Evolutionary conservation across 2,797 vertebrate species (phyloP).

Genomic region (Cynodonichthys magdalenae): DNA sequence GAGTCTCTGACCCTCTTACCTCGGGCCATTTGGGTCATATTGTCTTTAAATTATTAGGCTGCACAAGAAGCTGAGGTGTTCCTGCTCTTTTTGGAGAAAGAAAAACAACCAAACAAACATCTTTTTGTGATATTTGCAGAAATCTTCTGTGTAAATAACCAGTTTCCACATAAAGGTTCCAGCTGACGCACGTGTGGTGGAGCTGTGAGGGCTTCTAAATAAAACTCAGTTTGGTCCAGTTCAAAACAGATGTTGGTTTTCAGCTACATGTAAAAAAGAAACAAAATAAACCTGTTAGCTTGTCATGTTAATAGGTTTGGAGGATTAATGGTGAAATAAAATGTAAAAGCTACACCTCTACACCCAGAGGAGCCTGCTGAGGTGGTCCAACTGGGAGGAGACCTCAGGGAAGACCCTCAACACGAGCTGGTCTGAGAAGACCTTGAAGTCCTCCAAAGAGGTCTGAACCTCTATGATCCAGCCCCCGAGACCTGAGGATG

Average conservation of each 20-base stretch:
- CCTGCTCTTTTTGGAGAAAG: background rate
- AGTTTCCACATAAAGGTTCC: conserved; percentile 18
- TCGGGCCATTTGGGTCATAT: conserved; percentile 23
- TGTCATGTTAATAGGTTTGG: no score
- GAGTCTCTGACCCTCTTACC: conserved; percentile 51
- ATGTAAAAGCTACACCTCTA: background rate
- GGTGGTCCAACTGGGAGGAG: no score
- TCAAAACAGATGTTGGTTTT: conserved; percentile 1
- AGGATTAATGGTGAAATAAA: no score
- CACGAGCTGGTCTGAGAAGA: no score
- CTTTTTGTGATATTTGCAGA: conserved; percentile 51
- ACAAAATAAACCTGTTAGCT: no score
- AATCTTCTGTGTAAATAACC: conserved; percentile 35
- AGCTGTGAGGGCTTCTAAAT: conserved; percentile 11
- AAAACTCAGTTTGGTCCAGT: conserved; percentile 29
- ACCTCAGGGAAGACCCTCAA: no score
- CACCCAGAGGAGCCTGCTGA: no score
- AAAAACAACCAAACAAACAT: conserved; percentile 18
- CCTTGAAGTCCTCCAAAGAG: no score
- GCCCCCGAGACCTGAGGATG: no score
- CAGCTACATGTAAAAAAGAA: background rate
- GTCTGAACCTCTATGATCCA: no score
- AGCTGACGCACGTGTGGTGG: conserved; percentile 10
- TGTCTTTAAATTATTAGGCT: conserved; percentile 43
- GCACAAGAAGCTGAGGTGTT: conserved; percentile 12